These are phyloP conservation scores for Phrynocephalus vlangalii DNA, from an alignment of 2,797 vertebrate species.

Conservation along the genomic window DNA sequence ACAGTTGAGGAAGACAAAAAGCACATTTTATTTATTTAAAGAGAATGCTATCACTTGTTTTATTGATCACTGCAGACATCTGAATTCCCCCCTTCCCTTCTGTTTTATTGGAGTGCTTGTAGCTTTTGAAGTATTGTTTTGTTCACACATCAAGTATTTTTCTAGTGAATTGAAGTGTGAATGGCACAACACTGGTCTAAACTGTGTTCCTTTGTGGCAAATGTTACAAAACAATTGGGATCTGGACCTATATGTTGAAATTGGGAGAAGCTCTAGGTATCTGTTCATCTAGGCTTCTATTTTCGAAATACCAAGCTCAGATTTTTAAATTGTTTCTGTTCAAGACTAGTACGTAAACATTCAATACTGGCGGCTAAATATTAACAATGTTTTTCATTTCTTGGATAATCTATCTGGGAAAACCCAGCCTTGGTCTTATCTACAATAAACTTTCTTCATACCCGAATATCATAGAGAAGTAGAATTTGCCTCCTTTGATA, in stretches of 20 bases:
- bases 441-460: neutral
- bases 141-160: constrained; percentile 4
- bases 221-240: accelerated
- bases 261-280: neutral
- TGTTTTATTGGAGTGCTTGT: neutral
- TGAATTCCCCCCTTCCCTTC: neutral
- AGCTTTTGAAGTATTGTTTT: constrained; percentile 6
- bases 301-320: no score
- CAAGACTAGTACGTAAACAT: neutral
- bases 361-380: neutral
- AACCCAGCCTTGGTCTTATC: neutral
- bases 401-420: neutral
- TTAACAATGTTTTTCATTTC: neutral
- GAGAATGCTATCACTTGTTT: neutral
- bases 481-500: neutral
- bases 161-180: constrained; percentile 3
- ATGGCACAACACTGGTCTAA: neutral
- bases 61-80: neutral
- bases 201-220: neutral
- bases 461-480: neutral
- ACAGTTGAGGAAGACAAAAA: constrained; percentile 66
- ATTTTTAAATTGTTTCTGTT: neutral
- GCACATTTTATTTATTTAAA: constrained; percentile 44
- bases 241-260: neutral
- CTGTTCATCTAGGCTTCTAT: neutral